Evolutionary conservation across 2,113 vertebrate species (phyloP).

Genomic region (Scalopus aquaticus): DNA sequence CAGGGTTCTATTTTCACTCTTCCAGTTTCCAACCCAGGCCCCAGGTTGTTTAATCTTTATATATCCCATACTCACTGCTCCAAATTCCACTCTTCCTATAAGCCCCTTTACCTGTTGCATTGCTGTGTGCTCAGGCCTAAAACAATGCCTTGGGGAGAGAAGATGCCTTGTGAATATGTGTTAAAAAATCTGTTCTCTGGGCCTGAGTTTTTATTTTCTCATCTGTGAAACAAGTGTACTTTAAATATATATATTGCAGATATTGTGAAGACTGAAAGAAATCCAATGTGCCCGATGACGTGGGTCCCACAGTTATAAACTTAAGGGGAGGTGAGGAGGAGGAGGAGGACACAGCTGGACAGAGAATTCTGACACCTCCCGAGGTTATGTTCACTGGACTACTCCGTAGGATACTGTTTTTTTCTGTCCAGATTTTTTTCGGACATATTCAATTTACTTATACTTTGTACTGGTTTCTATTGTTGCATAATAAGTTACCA

Average conservation of each 20-base stretch:
- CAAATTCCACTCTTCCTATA: background rate
- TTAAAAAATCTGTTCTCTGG: background rate
- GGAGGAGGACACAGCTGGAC: no score
- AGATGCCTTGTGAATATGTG: background rate
- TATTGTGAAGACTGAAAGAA: no score
- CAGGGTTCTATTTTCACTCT: background rate
- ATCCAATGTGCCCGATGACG: no score
- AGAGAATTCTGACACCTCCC: no score
- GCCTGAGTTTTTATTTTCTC: background rate
- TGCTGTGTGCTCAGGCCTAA: background rate
- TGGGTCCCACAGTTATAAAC: no score
- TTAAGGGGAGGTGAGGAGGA: no score
- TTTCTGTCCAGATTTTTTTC: no score
- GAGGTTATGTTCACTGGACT: no score
- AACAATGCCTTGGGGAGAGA: background rate
- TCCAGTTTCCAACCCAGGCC: background rate
- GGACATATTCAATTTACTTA: no score
- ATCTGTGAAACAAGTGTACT: background rate
- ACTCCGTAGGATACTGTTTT: no score
- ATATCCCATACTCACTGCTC: background rate
- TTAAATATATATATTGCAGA: no score
- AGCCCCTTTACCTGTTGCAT: background rate
- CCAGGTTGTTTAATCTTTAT: background rate
- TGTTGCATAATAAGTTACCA: background rate
- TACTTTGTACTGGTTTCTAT: no score